Base-by-base conservation (phyloP, 2,888 invertebrate species). In the Lithophane semibrunnea region DNA sequence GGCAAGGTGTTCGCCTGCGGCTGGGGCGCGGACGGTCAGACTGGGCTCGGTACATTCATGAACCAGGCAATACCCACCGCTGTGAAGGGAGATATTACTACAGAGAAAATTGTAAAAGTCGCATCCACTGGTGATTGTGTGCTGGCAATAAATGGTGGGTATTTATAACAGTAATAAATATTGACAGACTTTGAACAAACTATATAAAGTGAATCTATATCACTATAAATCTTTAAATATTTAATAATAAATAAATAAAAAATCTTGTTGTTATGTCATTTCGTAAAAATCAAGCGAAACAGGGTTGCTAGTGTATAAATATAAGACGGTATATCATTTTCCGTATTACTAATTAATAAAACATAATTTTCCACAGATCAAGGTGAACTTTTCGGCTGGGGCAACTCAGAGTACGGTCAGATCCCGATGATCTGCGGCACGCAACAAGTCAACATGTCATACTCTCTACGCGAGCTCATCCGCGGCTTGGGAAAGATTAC, bases 331-430 rank as follows among this genome's bases (percentile, higher is more conserved):
- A 49, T 49, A 54, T 54, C 0, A 3, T 29, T 60, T 58, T 60
- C 24, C 1, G 5, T 58, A 60, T 24, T 60, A 16, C 29, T 29
- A 16, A 29, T 8, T 49, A 52, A 37, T 3, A n/a, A 56, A 68
- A 56, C 2, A n/a, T 63, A 10, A 42, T 77, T 86, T 79, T 82
- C 81, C 91, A 68, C 90, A 98, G 98, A 99, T 84, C 97, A 98
- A 88, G 99, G 99, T 7, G 98, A 99, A 89, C 97, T 99, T 2
- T 99, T 99, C 95, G 99, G 99, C 1, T 99, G 99, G 99, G 99
- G 99, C 12, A 99, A 99, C 93, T 98, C 98, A 0, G 99, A 99
- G 94, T 99, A 99, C 91, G 98, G 98, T 0, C 99, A 99, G 93
- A 96, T 99, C 58, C 96, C 97, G 47, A 94, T 97, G 88, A 90